These are phyloP conservation scores for Pristionchus exspectatus DNA, from an alignment of 2,888 invertebrate species.

Conservation along the genomic window DNA sequence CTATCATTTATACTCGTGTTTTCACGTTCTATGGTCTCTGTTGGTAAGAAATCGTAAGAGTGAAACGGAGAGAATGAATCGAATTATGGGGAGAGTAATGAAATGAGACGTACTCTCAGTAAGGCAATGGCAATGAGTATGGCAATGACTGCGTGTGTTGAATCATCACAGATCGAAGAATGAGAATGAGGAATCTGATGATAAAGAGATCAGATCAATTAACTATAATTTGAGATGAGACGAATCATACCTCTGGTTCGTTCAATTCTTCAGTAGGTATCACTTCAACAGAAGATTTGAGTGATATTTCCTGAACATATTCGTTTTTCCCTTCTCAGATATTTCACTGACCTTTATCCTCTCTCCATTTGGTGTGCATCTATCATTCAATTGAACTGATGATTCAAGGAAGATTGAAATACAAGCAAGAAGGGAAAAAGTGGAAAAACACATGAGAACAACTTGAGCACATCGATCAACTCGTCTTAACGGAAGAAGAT, in stretches of 20 bases:
- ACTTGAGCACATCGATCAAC: conserved; percentile 51
- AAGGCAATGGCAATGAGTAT: conserved; percentile 51
- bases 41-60: background rate
- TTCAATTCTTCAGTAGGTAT: background rate
- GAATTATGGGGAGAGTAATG: conserved; percentile 1
- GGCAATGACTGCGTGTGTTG: conserved; percentile 47
- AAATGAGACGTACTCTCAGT: conserved; percentile 35
- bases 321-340: background rate
- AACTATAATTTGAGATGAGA: background rate
- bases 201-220: background rate
- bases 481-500: conserved; percentile 1
- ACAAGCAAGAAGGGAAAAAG: conserved; percentile 37
- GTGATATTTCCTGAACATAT: background rate
- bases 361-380: conserved; percentile 30
- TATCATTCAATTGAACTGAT: conserved; percentile 52
- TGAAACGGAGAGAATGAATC: background rate
- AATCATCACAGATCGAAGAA: conserved; percentile 11
- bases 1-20: background rate
- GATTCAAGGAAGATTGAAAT: conserved; percentile 54
- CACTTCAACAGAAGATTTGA: background rate
- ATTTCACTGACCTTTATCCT: background rate
- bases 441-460: conserved; percentile 50
- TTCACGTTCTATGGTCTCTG: conserved; percentile 7
- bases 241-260: background rate
- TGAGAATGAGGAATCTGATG: background rate